Base-by-base conservation (phyloP, 2,888 invertebrate species). In the Ophioninae sp. region DNA sequence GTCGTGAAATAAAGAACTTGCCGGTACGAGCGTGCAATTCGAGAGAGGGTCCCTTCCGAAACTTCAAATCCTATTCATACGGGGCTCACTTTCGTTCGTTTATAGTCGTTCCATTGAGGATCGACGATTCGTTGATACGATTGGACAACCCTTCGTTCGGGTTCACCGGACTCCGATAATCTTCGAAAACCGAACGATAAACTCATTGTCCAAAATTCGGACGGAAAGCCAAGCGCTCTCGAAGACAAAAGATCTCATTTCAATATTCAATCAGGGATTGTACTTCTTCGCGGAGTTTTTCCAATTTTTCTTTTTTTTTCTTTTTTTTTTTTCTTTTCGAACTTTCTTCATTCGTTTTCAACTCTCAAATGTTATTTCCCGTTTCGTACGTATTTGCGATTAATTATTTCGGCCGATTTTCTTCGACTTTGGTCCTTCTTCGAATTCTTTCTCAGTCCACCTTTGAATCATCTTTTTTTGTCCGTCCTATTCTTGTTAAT, bases 21-120 rank as follows among this genome's bases (percentile, higher is more conserved):
- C 3, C 50, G 50, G 17, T 17, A 68, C 50, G 68, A 44, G 23
- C 21, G 50, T 50, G 44, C 50, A 30, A 50, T 68, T 50, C 50
- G 8, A 50, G 50, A 50, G 20, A 23, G 23, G 3, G 30, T 3
- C 23, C 20, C 17, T 23, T 23, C 44, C 23, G 17, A 50, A 68
- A 50, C 23, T 44, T 23, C 7, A 23, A 50, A 13, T 41, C 23
- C 44, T 68, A 41, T 21, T 20, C 17, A 50, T 6, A 13, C n/a
- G 8, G 7, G n/a, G 44, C 56, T 57, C 39, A 50, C 56, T 67
- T 62, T 62, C 23, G 62, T 73, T 77, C 57, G 67, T 23, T n/a
- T 23, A 0, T 44, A 13, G 23, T 23, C 6, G 7, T 13, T 23
- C 21, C 8, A 23, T 6, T 20, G 7, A 68, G 44, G 23, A 44